phyloP scores from a whole-genome alignment of 2,113 vertebrate species.

The Hippocampus abdominalis region DNA sequence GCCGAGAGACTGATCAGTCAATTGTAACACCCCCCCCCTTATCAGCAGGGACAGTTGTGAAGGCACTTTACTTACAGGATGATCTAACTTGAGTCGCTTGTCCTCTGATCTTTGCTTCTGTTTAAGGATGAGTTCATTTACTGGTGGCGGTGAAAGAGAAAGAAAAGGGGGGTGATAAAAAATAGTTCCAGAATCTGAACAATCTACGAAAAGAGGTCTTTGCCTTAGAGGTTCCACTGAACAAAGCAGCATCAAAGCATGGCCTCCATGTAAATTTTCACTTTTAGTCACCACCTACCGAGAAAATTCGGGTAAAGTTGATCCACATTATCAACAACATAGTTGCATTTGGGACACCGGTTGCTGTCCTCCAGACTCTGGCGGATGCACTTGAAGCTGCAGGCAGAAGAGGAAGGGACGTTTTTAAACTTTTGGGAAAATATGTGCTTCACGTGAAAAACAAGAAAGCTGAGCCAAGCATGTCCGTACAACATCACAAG shows the following conservation, averaged over 20 bases:
- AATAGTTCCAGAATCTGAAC: neutral
- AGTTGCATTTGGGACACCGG: conserved; percentile 98
- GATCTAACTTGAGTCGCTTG: conserved; percentile 95
- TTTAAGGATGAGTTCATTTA: conserved; percentile 98
- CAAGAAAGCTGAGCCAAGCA: neutral
- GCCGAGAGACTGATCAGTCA: conserved; percentile 2
- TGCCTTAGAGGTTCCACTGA: neutral
- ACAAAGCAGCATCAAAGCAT: neutral
- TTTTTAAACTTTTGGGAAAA: neutral
- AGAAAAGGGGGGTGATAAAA: neutral
- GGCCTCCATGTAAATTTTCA: neutral
- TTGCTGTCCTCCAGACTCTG: conserved; percentile 98
- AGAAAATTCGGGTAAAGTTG: conserved; percentile 98
- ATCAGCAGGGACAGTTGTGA: neutral
- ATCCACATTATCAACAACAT: conserved; percentile 95
- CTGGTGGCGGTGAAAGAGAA: conserved; percentile 62
- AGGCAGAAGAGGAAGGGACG: conserved; percentile 8
- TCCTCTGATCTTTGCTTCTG: conserved; percentile 97
- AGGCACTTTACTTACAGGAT: conserved; percentile 83
- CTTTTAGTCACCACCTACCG: conserved; percentile 73
- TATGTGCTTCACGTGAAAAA: neutral
- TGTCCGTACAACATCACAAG: no score
- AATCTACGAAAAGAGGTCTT: neutral
- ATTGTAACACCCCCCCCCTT: neutral
- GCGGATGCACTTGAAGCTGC: conserved; percentile 93